A percentile compares a stretch with the other conserved stretches of the same genome.
phyloP scores from a whole-genome alignment of 1,140 invertebrate species.

The Drosophila fuyamai region DNA sequence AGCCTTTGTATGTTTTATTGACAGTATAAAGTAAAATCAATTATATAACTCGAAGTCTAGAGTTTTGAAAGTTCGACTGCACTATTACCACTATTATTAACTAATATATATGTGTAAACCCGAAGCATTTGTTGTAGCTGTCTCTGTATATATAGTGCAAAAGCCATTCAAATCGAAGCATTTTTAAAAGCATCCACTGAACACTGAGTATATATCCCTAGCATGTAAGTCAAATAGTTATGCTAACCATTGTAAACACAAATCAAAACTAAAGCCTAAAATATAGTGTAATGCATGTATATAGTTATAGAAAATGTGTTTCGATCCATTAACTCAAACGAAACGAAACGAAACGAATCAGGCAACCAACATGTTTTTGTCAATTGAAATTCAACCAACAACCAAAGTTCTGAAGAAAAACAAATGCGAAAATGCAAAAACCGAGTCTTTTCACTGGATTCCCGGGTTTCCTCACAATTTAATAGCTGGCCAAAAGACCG shows the following conservation, averaged over 20 bases:
- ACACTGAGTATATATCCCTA: slow-evolving; percentile 37
- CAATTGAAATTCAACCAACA: slow-evolving; percentile 32
- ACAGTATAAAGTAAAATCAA: too few relatives aligned
- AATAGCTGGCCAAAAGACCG: slow-evolving; percentile 37
- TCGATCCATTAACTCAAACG: slow-evolving; percentile 8
- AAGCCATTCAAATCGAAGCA: slow-evolving; percentile 46
- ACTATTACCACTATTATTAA: slow-evolving; percentile 8
- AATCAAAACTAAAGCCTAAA: slow-evolving; percentile 31
- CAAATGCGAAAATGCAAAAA: slow-evolving; percentile 38
- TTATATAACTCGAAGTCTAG: too few relatives aligned
- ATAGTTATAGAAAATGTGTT: slow-evolving; percentile 57
- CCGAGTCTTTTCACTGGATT: not conserved
- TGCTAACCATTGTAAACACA: slow-evolving; percentile 29
- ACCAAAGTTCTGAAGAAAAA: slow-evolving; percentile 55
- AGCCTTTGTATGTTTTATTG: too few relatives aligned
- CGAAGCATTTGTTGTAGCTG: slow-evolving; percentile 30
- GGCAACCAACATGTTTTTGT: slow-evolving; percentile 33
- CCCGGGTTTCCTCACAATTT: slow-evolving; percentile 20
- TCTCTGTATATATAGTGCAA: slow-evolving; percentile 51
- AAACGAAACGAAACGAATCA: slow-evolving; percentile 18
- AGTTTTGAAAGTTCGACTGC: too few relatives aligned
- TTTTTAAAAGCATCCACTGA: slow-evolving; percentile 28
- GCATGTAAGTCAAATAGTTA: slow-evolving; percentile 52
- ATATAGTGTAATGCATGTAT: slow-evolving; percentile 73
- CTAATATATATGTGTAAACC: slow-evolving; percentile 18